A percentile compares a stretch with the other conserved stretches of the same genome.
phyloP scores from a whole-genome alignment of 2,888 invertebrate species.

The Habroteleia sp. region DNA sequence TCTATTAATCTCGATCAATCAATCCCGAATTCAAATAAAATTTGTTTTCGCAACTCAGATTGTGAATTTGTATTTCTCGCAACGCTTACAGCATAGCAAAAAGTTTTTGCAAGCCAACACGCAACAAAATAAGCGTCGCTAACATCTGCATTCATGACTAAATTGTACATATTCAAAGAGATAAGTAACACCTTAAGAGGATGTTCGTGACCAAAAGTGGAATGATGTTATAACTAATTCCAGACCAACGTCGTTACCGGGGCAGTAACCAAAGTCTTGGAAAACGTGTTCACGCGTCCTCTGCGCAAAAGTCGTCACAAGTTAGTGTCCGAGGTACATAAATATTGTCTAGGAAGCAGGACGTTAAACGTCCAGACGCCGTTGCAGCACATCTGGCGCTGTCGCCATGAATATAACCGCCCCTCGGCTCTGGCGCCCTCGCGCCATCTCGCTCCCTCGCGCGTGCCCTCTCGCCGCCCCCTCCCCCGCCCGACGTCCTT shows the following conservation, averaged over 20 bases:
- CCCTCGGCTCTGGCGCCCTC: conserved; percentile 44
- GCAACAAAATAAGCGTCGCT: conserved; percentile 13
- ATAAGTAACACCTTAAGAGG: conserved; percentile 57
- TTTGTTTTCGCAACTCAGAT: too few species aligned
- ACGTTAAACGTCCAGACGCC: conserved; percentile 74
- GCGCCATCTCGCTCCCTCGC: conserved; percentile 27
- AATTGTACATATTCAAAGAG: conserved; percentile 53
- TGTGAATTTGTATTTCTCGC: too few species aligned
- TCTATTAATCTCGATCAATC: too few species aligned
- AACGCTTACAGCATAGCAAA: too few species aligned
- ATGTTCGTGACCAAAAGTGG: conserved; percentile 52
- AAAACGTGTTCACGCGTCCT: conserved; percentile 57
- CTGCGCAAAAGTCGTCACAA: conserved; percentile 64
- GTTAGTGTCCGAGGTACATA: conserved; percentile 76
- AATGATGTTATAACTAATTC: conserved; percentile 58
- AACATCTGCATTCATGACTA: conserved; percentile 54
- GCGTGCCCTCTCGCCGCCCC: conserved; percentile 26
- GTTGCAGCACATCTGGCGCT: conserved; percentile 72
- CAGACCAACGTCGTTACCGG: conserved; percentile 30
- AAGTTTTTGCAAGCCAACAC: too few species aligned
- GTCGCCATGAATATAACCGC: conserved; percentile 72
- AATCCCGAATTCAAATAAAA: too few species aligned
- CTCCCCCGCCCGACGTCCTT: conserved; percentile 6
- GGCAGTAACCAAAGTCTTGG: conserved; percentile 49
- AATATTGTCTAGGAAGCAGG: conserved; percentile 75